Conservation (phyloP, 2,113 vertebrate species). For the Rhombomys opimus region DNA sequence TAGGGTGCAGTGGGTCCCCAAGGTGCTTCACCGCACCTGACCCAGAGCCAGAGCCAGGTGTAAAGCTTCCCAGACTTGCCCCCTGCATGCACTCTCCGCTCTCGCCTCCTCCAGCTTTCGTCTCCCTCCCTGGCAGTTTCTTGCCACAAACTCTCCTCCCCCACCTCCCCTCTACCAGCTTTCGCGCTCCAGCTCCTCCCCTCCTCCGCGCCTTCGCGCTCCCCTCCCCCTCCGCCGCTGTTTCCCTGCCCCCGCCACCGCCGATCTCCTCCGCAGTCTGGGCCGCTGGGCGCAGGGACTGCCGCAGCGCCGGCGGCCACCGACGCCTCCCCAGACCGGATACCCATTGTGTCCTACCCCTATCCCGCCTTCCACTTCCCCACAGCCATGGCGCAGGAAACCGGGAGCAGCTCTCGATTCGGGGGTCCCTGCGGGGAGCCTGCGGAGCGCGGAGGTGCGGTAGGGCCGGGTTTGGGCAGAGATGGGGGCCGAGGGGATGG, state of each 20-base stretch:
- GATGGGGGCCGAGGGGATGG: constrained; percentile 40
- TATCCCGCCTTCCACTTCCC: constrained; percentile 40
- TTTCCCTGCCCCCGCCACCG: constrained; percentile 58
- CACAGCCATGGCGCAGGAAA: constrained; percentile 78
- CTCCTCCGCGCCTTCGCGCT: constrained; percentile 25
- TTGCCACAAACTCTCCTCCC: background rate
- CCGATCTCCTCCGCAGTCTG: constrained; percentile 76
- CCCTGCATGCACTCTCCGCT: background rate
- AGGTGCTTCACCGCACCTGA: constrained; percentile 60
- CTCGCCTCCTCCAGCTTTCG: background rate
- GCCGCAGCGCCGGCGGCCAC: constrained; percentile 52
- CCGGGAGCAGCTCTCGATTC: constrained; percentile 70
- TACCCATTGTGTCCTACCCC: constrained; percentile 65
- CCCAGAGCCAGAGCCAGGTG: background rate
- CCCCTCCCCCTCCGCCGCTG: constrained; percentile 69
- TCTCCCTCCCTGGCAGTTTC: constrained; percentile 33
- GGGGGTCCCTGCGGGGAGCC: constrained; percentile 75
- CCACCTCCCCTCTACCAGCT: constrained; percentile 67
- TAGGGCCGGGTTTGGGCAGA: constrained; percentile 56
- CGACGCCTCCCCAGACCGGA: constrained; percentile 36
- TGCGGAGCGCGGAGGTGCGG: constrained; percentile 79
- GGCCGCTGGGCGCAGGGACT: constrained; percentile 69
- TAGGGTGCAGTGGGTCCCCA: background rate
- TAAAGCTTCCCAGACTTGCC: background rate
- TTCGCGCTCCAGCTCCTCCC: constrained; percentile 71